Percentiles rank a stretch among this genome's conserved stretches.
phyloP scores from a whole-genome alignment of 2,113 vertebrate genomes.

The Onychostoma macrolepis region DNA sequence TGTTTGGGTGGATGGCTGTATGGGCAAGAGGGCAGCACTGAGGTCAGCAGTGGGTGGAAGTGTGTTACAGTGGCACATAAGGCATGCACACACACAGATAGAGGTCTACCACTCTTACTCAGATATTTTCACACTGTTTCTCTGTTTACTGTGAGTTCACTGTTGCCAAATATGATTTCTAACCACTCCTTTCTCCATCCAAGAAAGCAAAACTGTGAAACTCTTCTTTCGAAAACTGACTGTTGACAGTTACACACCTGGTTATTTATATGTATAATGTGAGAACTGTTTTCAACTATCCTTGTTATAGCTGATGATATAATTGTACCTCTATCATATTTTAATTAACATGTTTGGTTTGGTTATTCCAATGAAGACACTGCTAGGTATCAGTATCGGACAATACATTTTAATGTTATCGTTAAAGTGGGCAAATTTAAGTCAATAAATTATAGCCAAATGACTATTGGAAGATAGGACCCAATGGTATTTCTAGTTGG shows the following conservation, averaged over 20 bases:
- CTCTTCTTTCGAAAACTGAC: conserved; percentile 1
- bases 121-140: conserved; percentile 47
- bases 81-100: conserved; percentile 1
- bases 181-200: conserved; percentile 44
- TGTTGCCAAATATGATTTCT: conserved; percentile 55
- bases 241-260: neutral
- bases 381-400: neutral
- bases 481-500: neutral
- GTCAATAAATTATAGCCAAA: neutral
- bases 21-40: conserved; percentile 40
- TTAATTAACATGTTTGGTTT: neutral
- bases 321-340: neutral
- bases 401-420: neutral
- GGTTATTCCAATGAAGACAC: neutral
- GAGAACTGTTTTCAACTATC: neutral
- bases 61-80: conserved; percentile 59
- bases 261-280: neutral
- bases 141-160: conserved; percentile 68
- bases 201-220: conserved; percentile 51
- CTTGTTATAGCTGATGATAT: neutral
- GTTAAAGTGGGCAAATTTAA: neutral
- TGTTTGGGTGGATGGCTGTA: conserved; percentile 43
- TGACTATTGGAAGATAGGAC: neutral
- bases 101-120: conserved; percentile 37
- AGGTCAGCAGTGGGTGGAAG: conserved; percentile 57